Conservation (phyloP, 2,113 vertebrate genomes). For the Salvelinus sp. region DNA sequence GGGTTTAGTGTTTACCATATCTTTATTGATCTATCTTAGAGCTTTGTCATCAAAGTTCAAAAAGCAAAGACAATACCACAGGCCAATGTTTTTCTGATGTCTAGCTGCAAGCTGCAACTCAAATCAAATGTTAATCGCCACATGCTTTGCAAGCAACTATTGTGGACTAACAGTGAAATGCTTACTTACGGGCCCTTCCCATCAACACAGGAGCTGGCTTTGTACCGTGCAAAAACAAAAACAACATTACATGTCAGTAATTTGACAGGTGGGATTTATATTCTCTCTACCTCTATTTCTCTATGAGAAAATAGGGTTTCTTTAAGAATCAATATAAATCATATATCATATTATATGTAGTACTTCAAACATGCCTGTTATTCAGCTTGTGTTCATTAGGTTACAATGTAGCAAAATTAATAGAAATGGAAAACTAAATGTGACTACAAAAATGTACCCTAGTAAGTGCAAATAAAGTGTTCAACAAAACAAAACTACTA, state of each 20-base stretch:
- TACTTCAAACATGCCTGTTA: no score
- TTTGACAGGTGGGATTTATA: slow-evolving; percentile 43
- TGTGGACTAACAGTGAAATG: no score
- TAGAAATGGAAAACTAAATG: no score
- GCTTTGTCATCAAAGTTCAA: slow-evolving; percentile 60
- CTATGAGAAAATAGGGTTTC: no score
- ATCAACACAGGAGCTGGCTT: slow-evolving; percentile 19
- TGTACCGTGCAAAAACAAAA: slow-evolving; percentile 42
- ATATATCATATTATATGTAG: no score
- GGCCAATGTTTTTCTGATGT: slow-evolving; percentile 60
- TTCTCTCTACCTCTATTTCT: slow-evolving; percentile 11
- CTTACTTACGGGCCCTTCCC: not conserved
- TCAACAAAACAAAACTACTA: no score
- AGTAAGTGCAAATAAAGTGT: no score
- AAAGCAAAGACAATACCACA: slow-evolving; percentile 52
- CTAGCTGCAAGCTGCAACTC: slow-evolving; percentile 46
- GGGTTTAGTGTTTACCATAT: slow-evolving; percentile 59
- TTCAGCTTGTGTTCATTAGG: no score
- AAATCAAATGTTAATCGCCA: slow-evolving; percentile 16
- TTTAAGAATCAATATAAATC: no score
- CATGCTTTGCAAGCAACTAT: slow-evolving; percentile 43
- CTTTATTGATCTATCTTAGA: slow-evolving; percentile 58
- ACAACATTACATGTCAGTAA: slow-evolving; percentile 44
- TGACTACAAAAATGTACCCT: no score
- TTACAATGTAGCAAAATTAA: no score